Conservation (phyloP, 2,113 vertebrate species). For the Chaenocephalus aceratus region DNA sequence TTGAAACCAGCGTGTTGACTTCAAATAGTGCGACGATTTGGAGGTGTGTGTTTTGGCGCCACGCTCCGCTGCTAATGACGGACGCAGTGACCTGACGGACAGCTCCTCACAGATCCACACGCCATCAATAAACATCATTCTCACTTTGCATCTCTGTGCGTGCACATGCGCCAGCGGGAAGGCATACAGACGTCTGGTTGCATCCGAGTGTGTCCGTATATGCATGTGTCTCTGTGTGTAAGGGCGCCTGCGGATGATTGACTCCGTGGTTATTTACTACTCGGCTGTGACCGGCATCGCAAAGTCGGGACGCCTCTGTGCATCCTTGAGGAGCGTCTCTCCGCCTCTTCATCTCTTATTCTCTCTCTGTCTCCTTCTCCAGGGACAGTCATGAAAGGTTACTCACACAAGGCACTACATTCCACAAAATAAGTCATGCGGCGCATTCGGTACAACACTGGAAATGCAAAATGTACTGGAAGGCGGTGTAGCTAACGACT, state of each 20-base stretch:
- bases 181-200: conserved; percentile 52
- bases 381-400: conserved; percentile 62
- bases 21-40: not conserved
- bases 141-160: conserved; percentile 41
- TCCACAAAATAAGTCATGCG: conserved; percentile 30
- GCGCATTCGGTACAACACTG: conserved; percentile 13
- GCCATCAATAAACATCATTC: conserved; percentile 74
- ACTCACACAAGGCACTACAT: conserved; percentile 47
- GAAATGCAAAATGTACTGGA: conserved; percentile 3
- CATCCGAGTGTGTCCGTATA: conserved; percentile 36
- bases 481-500: not conserved
- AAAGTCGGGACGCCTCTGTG: conserved; percentile 45
- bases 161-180: not conserved
- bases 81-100: conserved; percentile 60
- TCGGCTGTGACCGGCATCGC: conserved; percentile 73
- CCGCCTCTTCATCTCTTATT: conserved; percentile 25
- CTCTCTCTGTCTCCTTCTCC: not conserved
- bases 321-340: conserved; percentile 41
- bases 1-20: not conserved
- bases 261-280: conserved; percentile 76
- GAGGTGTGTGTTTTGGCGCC: not conserved
- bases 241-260: conserved; percentile 65
- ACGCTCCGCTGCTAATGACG: conserved; percentile 55
- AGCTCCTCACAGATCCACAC: conserved; percentile 46
- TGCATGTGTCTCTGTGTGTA: conserved; percentile 38